Conservation (phyloP, 2,797 vertebrate genomes). For the Paedocypris micromegethes region DNA sequence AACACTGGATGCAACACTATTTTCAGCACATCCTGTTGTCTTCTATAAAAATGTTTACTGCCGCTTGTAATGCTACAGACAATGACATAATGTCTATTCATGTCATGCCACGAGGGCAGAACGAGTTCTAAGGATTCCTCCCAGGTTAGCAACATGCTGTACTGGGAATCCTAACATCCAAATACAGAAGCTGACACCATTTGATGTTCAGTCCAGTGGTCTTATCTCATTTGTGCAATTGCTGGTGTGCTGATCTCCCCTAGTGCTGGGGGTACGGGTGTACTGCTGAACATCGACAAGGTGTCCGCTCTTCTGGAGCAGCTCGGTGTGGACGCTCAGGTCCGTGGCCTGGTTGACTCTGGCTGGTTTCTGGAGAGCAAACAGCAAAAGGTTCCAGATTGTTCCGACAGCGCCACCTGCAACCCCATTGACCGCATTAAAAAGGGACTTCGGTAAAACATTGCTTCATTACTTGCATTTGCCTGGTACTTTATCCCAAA, state of each 20-base stretch:
- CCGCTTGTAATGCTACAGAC: conserved; percentile 43
- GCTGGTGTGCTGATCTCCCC: conserved; percentile 19
- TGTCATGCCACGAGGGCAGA: conserved; percentile 44
- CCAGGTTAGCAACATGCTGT: conserved; percentile 52
- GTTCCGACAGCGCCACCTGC: conserved; percentile 70
- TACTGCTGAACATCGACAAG: conserved; percentile 77
- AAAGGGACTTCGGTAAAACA: conserved; percentile 71
- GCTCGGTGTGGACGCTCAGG: conserved; percentile 72
- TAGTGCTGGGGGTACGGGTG: conserved; percentile 79
- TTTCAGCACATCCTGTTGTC: conserved; percentile 56
- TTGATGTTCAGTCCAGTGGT: not conserved
- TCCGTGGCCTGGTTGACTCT: conserved; percentile 78
- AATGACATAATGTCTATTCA: conserved; percentile 59
- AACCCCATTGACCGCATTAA: conserved; percentile 76
- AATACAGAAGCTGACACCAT: conserved; percentile 19
- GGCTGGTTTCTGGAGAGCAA: conserved; percentile 81
- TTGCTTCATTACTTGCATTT: no score
- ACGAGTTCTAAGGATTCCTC: conserved; percentile 49
- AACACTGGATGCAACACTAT: conserved; percentile 52
- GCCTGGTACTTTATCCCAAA: no score
- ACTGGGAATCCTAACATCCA: conserved; percentile 39
- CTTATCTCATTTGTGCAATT: not conserved
- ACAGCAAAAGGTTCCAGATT: conserved; percentile 67
- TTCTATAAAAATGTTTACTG: conserved; percentile 55
- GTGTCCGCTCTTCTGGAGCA: conserved; percentile 72